Conservation (phyloP, 2,888 invertebrate species). For the Nephrotoma flavescens region DNA sequence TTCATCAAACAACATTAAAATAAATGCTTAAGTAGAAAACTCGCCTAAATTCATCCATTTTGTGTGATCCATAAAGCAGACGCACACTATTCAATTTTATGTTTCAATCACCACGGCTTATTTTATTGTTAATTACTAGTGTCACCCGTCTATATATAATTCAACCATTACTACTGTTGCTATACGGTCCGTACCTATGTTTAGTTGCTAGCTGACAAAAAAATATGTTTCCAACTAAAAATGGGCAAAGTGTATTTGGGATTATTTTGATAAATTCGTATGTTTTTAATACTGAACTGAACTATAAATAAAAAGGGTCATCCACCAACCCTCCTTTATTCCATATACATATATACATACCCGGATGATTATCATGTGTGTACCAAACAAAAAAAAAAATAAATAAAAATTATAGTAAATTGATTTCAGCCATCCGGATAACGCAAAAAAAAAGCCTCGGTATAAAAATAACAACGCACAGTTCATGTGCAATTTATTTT, state of each 20-base stretch:
- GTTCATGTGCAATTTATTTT: not conserved
- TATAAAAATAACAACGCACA: not conserved
- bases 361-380: not conserved
- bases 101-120: too few species aligned
- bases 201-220: not conserved
- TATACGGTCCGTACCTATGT: not conserved
- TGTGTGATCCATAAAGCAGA: too few species aligned
- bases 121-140: too few species aligned
- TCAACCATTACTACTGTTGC: not conserved
- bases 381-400: not conserved
- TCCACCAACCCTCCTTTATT: not conserved
- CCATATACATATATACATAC: not conserved
- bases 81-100: too few species aligned
- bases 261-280: not conserved
- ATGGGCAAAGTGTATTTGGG: not conserved
- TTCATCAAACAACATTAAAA: too few species aligned
- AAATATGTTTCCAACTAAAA: not conserved
- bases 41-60: too few species aligned
- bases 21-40: too few species aligned
- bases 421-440: not conserved
- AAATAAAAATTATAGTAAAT: not conserved
- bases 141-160: too few species aligned
- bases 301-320: not conserved
- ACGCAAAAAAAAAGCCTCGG: not conserved
- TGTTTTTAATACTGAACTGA: not conserved